Percentiles rank a stretch among this genome's conserved stretches.
These are phyloP conservation scores for Papilio demoleus DNA, from an alignment of 2,888 invertebrate genomes.

Conservation along the genomic window DNA sequence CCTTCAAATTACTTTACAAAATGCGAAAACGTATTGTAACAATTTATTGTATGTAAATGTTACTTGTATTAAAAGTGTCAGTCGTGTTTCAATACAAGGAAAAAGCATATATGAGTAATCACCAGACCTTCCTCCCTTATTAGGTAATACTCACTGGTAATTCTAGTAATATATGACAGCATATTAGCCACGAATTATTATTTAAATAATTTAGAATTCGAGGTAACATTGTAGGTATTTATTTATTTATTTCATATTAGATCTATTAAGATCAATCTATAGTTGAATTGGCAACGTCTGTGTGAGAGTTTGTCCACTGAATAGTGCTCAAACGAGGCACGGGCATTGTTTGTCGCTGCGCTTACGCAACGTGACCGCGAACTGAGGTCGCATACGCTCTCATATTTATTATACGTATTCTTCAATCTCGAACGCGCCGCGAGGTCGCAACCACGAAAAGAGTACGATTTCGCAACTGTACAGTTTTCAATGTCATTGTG, in stretches of 20 bases:
- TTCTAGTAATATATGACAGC: not conserved
- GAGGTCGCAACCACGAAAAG: constrained; percentile 78
- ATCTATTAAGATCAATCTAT: too few relatives aligned
- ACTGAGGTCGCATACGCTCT: constrained; percentile 80
- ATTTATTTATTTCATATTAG: too few relatives aligned
- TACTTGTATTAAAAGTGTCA: not conserved
- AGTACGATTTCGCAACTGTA: constrained; percentile 78
- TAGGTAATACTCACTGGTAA: constrained; percentile 6
- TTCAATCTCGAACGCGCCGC: constrained; percentile 73
- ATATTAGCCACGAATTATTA: not conserved
- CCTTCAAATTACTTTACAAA: not conserved
- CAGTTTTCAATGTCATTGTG: constrained; percentile 78
- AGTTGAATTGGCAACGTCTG: not conserved
- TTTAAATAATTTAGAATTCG: too few relatives aligned
- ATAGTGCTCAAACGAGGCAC: constrained; percentile 38
- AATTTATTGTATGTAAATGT: not conserved
- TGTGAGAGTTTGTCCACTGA: constrained; percentile 30
- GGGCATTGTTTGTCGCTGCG: constrained; percentile 74
- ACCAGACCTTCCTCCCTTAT: constrained; percentile 14
- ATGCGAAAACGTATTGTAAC: not conserved
- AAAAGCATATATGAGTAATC: constrained; percentile 6
- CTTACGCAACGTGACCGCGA: constrained; percentile 81
- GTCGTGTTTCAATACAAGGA: not conserved
- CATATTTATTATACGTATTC: constrained; percentile 82
- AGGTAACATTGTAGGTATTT: too few relatives aligned